Base-by-base conservation (phyloP, 30 jellyfish, hydroid and myxozoan species). In the Pelagia noctiluca region DNA sequence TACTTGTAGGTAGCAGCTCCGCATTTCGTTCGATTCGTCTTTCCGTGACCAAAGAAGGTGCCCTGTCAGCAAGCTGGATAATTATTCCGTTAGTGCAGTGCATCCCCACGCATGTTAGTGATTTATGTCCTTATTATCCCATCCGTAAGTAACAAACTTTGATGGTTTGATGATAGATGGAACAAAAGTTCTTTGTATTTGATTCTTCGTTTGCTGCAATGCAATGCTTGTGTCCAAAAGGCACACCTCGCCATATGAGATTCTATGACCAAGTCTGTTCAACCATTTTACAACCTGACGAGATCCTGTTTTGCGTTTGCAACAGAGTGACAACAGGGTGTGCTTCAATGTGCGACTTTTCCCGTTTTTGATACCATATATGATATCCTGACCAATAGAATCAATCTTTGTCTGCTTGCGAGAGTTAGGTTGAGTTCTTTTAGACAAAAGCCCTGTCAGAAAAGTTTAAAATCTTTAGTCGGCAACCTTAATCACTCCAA, bases 401-500 rank as follows among this genome's bases (percentile, higher is more conserved):
- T 42, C 16, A 42, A 42, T 42, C 57, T 42, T 42, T 8, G 57
- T 42, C 57, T 42, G n/a, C n/a, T 42, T 42, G 57, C 57, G 57
- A 42, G 57, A 42, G 57, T 16, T 42, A 5, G 57, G 72, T 4
- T 26, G 10, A 42, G 8, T 8, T 42, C 57, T 42, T 42, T 42
- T 16, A 5, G n/a, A n/a, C n/a, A n/a, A n/a, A n/a, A n/a, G n/a
- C n/a, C n/a, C n/a, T n/a, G n/a, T 11, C 62, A 60, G 29, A 26
- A 60, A 60, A 5, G 34, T 22, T 60, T 60, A 11, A 69, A 33
- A 69, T 34, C 82, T 69, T 69, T 69, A 38, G 82, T 69, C 36
- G 82, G 82, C 66, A 69, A 69, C 66, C 66, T 69, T 35, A 69
- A n/a, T 19, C 64, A 69, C 82, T 69, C 82, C 82, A 69, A 69